These are phyloP conservation scores for Apodemus speciosus DNA, from an alignment of 2,113 vertebrate genomes.

Conservation along the genomic window DNA sequence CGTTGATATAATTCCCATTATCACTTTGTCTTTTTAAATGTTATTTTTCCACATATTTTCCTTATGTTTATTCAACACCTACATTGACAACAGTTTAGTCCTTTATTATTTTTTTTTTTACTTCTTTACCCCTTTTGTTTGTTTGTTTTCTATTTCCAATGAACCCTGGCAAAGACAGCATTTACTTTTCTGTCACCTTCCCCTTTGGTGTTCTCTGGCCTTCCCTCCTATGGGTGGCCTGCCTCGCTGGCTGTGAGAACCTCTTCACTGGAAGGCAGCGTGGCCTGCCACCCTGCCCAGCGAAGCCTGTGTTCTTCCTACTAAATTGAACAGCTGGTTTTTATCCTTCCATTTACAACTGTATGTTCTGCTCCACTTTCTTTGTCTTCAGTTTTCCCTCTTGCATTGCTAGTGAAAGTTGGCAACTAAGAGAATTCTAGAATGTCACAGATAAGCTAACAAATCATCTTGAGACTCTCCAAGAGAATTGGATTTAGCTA, in stretches of 20 bases:
- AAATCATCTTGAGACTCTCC: neutral
- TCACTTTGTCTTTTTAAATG: slow-evolving; percentile 32
- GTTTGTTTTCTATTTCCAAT: neutral
- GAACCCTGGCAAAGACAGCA: neutral
- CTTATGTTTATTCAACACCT: neutral
- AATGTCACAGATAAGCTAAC: neutral
- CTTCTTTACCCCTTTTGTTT: neutral
- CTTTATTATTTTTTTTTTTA: neutral
- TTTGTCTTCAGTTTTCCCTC: neutral
- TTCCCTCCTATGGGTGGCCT: neutral
- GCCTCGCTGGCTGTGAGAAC: neutral
- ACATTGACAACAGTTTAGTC: neutral
- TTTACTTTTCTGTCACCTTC: neutral
- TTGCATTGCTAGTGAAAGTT: neutral
- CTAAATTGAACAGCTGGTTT: neutral
- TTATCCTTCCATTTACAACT: neutral
- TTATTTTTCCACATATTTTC: neutral
- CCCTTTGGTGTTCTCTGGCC: neutral
- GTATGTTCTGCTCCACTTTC: neutral
- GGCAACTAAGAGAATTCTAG: slow-evolving; percentile 9
- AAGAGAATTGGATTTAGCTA: slow-evolving; percentile 27
- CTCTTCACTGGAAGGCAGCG: neutral
- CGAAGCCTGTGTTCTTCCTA: neutral
- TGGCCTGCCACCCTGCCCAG: neutral
- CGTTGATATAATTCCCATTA: neutral